Evolutionary conservation across 1,140 invertebrate genomes (phyloP), one percentile per base, ranked within the genome.

Genomic region (Drosophila athabasca): DNA sequence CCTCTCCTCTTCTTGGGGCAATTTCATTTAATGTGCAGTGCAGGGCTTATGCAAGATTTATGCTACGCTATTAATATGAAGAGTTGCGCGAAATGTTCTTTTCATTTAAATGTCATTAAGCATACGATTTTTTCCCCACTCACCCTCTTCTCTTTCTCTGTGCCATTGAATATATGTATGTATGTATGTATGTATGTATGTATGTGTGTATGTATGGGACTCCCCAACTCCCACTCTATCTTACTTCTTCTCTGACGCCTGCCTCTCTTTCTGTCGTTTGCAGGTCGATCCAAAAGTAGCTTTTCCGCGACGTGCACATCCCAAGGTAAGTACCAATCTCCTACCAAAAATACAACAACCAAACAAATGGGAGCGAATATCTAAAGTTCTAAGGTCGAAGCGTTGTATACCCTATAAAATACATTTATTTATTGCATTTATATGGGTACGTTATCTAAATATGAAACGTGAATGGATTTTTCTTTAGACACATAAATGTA

Each of bases 231-330:
- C 51, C 24, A 53, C 59, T 41, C 26, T 57, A 19, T 41, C 49
- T 35, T 1, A 19, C 11, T 24, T 13, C 35, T 24, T 13, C 24
- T 17, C 19, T 60, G 13, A 19, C 22, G 39, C 26, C 49, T 41
- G 58, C 58, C 31, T 62, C 29, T 60, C 45, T 22, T 57, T 57
- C 65, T 90, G 87, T 90, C 89, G 92, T 91, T 57, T 59, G 79
- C 96, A 99, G 98, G 99, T 99, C 94, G 98, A 99, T 93, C 98
- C 98, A 85, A 99, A 99, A 96, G 97, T 99, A 93, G 98, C 98
- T 92, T 99, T 99, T 94, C 98, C 98, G 79, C 96, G 98, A 94
- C 96, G 98, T 95, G 97, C 97, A 94, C 98, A 99, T 95, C 97
- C 97, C 94, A 99, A 99, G 96, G 97, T 98, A 94, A 96, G 96